Evolutionary conservation across 2,888 invertebrate species (phyloP), one percentile per base, ranked within the genome.

Genomic region (Pharmacophagus antenor): DNA sequence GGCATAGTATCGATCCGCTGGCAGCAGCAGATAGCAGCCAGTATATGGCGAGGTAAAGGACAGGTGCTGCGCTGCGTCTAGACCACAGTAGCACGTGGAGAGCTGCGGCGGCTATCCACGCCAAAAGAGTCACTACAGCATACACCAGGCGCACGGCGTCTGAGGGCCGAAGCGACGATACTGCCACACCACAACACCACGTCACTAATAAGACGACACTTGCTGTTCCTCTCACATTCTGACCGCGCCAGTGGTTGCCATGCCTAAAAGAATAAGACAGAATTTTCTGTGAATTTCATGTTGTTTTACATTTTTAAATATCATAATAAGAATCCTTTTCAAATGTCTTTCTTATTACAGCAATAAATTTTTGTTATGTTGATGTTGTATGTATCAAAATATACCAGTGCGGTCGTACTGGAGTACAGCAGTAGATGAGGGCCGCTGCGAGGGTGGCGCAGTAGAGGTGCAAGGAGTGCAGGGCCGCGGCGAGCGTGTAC

Each of bases 41-140:
- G 69, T 90, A 91, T 62, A 91, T 74, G n/a, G 80, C 82, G 27
- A 90, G 80, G 70, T 88, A 90, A 37, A 90, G 81, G 61, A 86
- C 70, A 21, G 87, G 88, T 0, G 89, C 82, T n/a, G 84, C 79
- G 18, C 82, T 77, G 57, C 80, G 80, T 17, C 89, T 76, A 1
- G 77, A 79, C 87, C 88, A 87, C 15, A 90, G 74, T 0, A 83
- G 73, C 0, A 85, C 76, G 68, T 90, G 89, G 54, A 90, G 80
- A 5, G 76, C 80, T 0, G 85, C 82, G 7, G 89, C 86, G 1
- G 88, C 85, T 6, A 88, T 67, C 89, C 89, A 88, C 27, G 84
- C 84, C 41, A 83, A 71, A 0, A 86, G 87, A 0, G 83, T 78
- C 72, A 85, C 74, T 15, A 85, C 67, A 0, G 81, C 77, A 0